Conservation (phyloP, 2,113 vertebrate species). For the Stomatorhinus ivindoensis region DNA sequence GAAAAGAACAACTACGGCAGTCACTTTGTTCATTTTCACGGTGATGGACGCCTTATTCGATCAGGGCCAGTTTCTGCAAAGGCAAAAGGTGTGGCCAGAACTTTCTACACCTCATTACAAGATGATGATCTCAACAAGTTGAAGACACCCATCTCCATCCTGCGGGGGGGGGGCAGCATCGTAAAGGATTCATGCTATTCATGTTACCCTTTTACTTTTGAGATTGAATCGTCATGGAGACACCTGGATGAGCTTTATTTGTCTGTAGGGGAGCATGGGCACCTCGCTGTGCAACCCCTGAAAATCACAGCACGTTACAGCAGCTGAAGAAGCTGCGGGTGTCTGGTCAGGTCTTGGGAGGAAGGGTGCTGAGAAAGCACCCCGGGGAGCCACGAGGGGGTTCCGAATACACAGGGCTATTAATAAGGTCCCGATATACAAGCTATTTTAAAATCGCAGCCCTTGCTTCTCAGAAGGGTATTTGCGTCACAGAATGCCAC, state of each 20-base stretch:
- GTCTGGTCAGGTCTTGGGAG: not conserved
- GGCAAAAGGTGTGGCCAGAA: not conserved
- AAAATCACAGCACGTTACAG: not conserved
- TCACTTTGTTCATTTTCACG: not conserved
- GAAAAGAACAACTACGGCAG: not conserved
- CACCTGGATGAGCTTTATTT: not conserved
- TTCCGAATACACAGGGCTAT: not conserved
- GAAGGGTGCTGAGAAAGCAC: not conserved
- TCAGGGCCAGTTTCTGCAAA: not conserved
- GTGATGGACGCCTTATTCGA: not conserved
- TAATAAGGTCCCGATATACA: constrained; percentile 8
- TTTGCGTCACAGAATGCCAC: constrained; percentile 15
- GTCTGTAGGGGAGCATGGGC: not conserved
- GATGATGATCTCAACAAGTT: not conserved
- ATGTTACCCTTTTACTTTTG: not conserved
- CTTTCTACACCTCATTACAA: not conserved
- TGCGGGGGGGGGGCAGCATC: not conserved
- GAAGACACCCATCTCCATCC: not conserved
- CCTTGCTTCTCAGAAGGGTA: constrained; percentile 24
- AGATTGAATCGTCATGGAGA: not conserved
- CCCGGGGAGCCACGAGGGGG: not conserved
- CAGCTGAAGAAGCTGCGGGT: not conserved
- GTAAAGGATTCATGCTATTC: not conserved
- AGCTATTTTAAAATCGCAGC: constrained; percentile 14
- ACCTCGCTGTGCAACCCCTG: not conserved